Evolutionary conservation across 2,797 vertebrate genomes (phyloP), one percentile per base, ranked within the genome.

Genomic region (Apogon talboti): DNA sequence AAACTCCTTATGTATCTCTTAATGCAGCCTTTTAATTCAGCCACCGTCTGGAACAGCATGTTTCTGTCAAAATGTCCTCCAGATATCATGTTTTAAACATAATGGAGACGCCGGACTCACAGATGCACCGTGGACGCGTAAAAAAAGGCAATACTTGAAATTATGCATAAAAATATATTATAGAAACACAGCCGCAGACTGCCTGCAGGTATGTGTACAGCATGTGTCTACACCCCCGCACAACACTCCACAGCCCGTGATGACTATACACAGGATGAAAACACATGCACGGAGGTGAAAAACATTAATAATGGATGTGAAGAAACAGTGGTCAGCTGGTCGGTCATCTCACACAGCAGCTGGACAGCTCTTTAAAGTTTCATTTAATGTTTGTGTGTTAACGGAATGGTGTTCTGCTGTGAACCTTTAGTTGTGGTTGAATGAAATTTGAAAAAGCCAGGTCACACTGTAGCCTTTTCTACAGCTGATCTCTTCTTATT

Each of bases 271-370:
- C 21, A 54, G 12, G 2, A 24, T 24, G 21, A 24, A 24, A 24
- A 19, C 37, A 67, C 46, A 73, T 30, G 54, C 21, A 58, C 40
- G 60, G 13, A 11, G 19, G 52, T 61, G 44, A 55, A 16, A 52
- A 73, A 70, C 55, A 63, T 71, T 28, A 53, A 79, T 59, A 41
- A 78, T 65, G 13, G 69, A 76, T 69, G 64, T 55, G 38, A 44
- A 69, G 40, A 72, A 52, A 37, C 13, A 0, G 6, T 52, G 57
- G 66, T 57, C 79, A 76, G 57, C 76, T 69, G 56, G 7, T 13
- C 19, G 12, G 37, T 28, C 18, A 2, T 2, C 40, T 12, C 43
- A 40, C 33, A 9, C 16, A 58, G 7, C 78, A 73, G 68, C 69
- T 73, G 61, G 51, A 41, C 40, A 0, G 6, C 13, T 14, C 38